Evolutionary conservation across 2,888 invertebrate genomes (phyloP).

Genomic region (Euplagia quadripunctaria): DNA sequence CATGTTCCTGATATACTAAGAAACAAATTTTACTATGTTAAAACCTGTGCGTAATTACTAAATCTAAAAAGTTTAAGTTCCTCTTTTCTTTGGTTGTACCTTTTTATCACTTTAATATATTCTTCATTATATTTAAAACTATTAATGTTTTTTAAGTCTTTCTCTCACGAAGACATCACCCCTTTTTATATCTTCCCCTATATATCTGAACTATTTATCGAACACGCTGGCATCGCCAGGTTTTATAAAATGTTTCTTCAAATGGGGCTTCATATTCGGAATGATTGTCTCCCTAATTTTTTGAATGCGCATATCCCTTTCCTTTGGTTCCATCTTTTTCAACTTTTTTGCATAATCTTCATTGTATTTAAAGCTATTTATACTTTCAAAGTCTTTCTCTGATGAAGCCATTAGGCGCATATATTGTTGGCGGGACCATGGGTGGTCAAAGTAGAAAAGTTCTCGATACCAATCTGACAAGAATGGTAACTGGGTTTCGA

Average conservation of each 20-base stretch:
- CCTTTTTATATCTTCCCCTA: too few species aligned
- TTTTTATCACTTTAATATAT: too few species aligned
- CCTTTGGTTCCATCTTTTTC: background rate
- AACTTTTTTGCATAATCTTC: background rate
- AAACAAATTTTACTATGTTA: too few species aligned
- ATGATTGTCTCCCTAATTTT: constrained; percentile 10
- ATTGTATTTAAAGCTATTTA: background rate
- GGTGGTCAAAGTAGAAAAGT: background rate
- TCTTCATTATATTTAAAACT: too few species aligned
- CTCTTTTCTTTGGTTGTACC: too few species aligned
- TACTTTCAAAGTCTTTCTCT: constrained; percentile 9
- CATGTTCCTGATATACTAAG: too few species aligned
- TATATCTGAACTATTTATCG: background rate
- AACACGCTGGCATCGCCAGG: background rate
- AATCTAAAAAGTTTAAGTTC: too few species aligned
- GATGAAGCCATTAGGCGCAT: constrained; percentile 7
- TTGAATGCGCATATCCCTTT: background rate
- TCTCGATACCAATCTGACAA: background rate
- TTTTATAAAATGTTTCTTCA: constrained; percentile 15
- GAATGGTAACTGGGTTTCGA: background rate
- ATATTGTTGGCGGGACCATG: background rate
- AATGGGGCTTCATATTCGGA: constrained; percentile 18
- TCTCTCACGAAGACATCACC: too few species aligned
- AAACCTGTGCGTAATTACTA: too few species aligned
- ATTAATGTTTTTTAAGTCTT: too few species aligned